Base-by-base conservation (phyloP, 2,888 invertebrate species). In the Anorthoa munda region DNA sequence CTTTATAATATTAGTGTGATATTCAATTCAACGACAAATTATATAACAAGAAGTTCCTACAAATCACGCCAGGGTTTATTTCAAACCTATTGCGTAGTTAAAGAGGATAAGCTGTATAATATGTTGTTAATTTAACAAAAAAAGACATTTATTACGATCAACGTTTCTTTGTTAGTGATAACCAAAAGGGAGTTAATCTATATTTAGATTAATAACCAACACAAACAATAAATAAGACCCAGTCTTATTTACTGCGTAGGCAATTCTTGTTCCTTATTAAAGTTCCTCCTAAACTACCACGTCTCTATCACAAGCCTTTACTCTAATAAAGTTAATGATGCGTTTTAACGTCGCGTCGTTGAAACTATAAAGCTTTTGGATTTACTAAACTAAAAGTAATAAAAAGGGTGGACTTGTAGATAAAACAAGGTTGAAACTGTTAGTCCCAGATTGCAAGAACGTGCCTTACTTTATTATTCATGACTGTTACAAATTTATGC, bases 291-390 rank as follows among this genome's bases (percentile, higher is more conserved):
- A 31, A 31, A 7, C 31, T 31, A 31, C 31, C 31, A 31, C 31
- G 31, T 31, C 31, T 15, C n/a, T 1, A n/a, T 55, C 2, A n/a
- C 17, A 71, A 23, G 31, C 55, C n/a, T 61, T 71, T 56, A 55
- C 13, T 71, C 13, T 55, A 31, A 31, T 31, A 7, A 31, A 17
- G 53, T 31, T 60, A 63, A 72, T 50, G 61, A 26, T 18, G 26
- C 15, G 11, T 56, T 23, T 18, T 5, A 23, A 64, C 31, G 31
- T 5, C 31, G 7, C 31, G 31, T 51, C 18, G 51, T 46, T 73
- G 46, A 59, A 56, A 45, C n/a, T 31, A 31, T 51, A 69, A 26
- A 46, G 67, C 18, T 55, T 55, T 67, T 26, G 31, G 2, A 21
- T 31, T 15, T 26, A 23, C 7, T 5, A 45, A 59, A 5, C 21